Evolutionary conservation across 2,797 vertebrate genomes (phyloP).

Genomic region (Lithobates sylvaticus): DNA sequence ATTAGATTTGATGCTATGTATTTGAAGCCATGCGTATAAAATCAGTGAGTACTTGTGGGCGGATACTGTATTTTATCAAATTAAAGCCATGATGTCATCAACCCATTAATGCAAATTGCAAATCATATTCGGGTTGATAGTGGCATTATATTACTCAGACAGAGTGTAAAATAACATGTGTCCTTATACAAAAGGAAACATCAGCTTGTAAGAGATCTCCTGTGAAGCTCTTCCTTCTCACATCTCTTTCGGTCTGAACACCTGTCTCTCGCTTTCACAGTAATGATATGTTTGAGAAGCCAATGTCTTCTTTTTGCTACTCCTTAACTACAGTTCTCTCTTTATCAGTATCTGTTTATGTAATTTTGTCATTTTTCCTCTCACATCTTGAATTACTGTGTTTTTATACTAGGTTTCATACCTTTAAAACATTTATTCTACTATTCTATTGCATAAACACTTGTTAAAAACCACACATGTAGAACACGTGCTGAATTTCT

Average conservation of each 20-base stretch:
- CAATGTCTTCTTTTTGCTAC: conserved; percentile 11
- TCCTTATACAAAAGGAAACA: conserved; percentile 41
- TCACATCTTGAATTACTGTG: background rate
- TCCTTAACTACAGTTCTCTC: conserved; percentile 12
- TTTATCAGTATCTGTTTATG: conserved; percentile 6
- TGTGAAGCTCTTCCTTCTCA: conserved; percentile 31
- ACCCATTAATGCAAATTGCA: conserved; percentile 44
- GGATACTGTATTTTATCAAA: conserved; percentile 25
- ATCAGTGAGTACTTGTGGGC: conserved; percentile 10
- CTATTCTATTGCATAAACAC: background rate
- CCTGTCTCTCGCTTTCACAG: conserved; percentile 35
- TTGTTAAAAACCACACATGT: too few relatives aligned
- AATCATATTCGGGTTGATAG: conserved; percentile 51
- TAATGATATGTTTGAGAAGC: conserved; percentile 36
- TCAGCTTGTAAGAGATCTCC: conserved; percentile 34
- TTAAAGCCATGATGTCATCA: conserved; percentile 43
- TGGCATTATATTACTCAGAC: conserved; percentile 39
- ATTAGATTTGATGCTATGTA: conserved; percentile 7
- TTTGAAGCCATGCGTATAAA: conserved; percentile 8
- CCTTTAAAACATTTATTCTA: background rate
- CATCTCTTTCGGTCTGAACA: conserved; percentile 27
- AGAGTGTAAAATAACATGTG: conserved; percentile 43
- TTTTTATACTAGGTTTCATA: background rate
- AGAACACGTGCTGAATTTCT: background rate
- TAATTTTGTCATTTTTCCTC: conserved; percentile 25